Conservation (phyloP, 2,797 vertebrate species). For the Xiphorhynchus erythropygius region DNA sequence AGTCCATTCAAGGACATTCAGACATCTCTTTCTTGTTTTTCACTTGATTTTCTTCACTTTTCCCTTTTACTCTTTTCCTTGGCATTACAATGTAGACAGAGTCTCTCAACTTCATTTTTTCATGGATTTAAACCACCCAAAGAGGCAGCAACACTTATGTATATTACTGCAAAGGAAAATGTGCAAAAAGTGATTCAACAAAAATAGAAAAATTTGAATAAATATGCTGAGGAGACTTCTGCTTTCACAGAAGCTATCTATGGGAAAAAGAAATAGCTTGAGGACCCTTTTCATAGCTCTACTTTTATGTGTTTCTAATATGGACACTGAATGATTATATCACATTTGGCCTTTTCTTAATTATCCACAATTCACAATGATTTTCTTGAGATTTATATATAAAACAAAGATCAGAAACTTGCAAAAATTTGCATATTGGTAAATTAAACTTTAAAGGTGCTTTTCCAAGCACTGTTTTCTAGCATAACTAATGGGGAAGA, state of each 20-base stretch:
- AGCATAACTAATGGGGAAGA: not conserved
- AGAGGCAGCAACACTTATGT: not conserved
- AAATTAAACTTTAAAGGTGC: constrained; percentile 25
- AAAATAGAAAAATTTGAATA: not conserved
- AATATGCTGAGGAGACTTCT: not conserved
- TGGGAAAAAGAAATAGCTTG: not conserved
- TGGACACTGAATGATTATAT: not conserved
- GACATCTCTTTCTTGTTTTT: not conserved
- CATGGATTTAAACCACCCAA: not conserved
- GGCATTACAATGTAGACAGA: not conserved
- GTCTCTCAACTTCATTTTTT: not conserved
- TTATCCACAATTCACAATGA: not conserved
- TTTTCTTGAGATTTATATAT: constrained; percentile 1
- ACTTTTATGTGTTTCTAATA: not conserved
- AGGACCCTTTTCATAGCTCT: not conserved
- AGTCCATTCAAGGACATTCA: not conserved
- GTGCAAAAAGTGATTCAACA: not conserved
- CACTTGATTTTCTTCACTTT: not conserved
- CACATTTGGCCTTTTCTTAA: constrained; percentile 3
- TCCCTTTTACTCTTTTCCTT: not conserved
- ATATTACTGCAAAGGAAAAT: not conserved
- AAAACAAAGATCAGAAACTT: not conserved
- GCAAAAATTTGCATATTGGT: not conserved
- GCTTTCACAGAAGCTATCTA: not conserved
- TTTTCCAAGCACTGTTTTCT: constrained; percentile 13